These are phyloP conservation scores for Sardinella longiceps DNA, from an alignment of 2,797 vertebrate genomes.

Conservation along the genomic window DNA sequence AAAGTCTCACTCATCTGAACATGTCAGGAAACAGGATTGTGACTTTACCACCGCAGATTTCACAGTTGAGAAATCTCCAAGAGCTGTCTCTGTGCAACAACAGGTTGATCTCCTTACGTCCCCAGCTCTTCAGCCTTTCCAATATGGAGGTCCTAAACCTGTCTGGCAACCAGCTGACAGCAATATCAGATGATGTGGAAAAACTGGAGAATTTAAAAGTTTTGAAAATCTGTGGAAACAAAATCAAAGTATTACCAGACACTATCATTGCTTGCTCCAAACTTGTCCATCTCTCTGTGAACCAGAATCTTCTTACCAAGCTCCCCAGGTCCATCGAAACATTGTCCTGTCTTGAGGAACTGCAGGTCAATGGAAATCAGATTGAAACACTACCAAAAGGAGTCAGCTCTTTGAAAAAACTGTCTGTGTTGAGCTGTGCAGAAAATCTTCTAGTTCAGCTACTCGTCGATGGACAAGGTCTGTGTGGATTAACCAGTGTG, in stretches of 20 bases:
- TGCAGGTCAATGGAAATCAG: slow-evolving; percentile 61
- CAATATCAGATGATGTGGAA: slow-evolving; percentile 63
- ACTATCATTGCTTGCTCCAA: slow-evolving; percentile 58
- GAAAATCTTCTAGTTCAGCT: slow-evolving; percentile 56
- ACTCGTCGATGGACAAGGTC: background rate
- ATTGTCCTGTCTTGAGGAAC: slow-evolving; percentile 61
- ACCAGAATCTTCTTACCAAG: slow-evolving; percentile 59
- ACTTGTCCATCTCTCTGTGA: slow-evolving; percentile 58
- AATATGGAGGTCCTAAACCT: slow-evolving; percentile 62
- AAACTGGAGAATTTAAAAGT: slow-evolving; percentile 62
- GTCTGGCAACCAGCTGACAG: slow-evolving; percentile 63
- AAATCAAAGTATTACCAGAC: slow-evolving; percentile 59
- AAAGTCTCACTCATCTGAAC: slow-evolving; percentile 59
- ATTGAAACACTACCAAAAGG: slow-evolving; percentile 57
- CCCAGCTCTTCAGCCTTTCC: slow-evolving; percentile 62
- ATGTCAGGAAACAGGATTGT: slow-evolving; percentile 62
- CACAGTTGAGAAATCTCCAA: slow-evolving; percentile 53
- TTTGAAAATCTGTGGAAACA: slow-evolving; percentile 65
- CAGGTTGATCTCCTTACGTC: slow-evolving; percentile 64
- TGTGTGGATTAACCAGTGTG: slow-evolving; percentile 15
- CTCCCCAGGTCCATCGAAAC: slow-evolving; percentile 60
- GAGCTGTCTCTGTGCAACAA: slow-evolving; percentile 64
- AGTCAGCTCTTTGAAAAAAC: slow-evolving; percentile 56
- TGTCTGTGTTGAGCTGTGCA: slow-evolving; percentile 60
- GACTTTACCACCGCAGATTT: slow-evolving; percentile 67